Percentiles rank a stretch among this genome's conserved stretches.
Evolutionary conservation across 2,888 invertebrate genomes (phyloP).

Genomic region (Chaetoderma sp.): DNA sequence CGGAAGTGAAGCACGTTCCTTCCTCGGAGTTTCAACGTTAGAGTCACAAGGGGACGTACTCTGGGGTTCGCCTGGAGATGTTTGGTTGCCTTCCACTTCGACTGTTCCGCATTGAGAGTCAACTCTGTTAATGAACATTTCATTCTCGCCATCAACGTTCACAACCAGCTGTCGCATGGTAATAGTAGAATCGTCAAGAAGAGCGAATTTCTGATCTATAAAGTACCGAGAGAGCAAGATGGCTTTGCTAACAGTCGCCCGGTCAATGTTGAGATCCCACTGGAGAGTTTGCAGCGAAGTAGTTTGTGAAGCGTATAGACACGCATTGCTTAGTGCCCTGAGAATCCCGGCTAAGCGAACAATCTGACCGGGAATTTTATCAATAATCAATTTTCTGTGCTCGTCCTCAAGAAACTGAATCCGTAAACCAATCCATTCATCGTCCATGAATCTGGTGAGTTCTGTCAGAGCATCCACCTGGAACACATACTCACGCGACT

Average conservation of each 20-base stretch:
- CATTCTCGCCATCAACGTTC: not conserved
- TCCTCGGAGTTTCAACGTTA: not conserved
- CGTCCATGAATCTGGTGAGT: conserved; percentile 36
- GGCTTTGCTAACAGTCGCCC: conserved; percentile 26
- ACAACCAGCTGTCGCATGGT: too few relatives aligned
- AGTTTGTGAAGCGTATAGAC: conserved; percentile 16
- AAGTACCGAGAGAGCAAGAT: conserved; percentile 39
- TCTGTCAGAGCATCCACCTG: conserved; percentile 35
- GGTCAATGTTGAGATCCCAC: conserved; percentile 23
- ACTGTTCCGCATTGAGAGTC: not conserved
- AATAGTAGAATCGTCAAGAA: too few relatives aligned
- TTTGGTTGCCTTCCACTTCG: too few relatives aligned
- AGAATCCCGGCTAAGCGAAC: conserved; percentile 39
- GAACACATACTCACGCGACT: conserved; percentile 30
- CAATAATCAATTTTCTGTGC: conserved; percentile 29
- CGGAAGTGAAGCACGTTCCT: not conserved
- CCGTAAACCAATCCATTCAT: conserved; percentile 39
- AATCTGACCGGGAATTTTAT: conserved; percentile 40
- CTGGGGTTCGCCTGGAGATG: not conserved
- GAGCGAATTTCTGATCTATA: conserved; percentile 40
- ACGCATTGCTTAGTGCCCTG: conserved; percentile 30
- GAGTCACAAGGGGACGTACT: not conserved
- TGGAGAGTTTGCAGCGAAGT: conserved; percentile 2
- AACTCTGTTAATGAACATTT: not conserved
- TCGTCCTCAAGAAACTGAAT: conserved; percentile 37